Conservation (phyloP, 2,888 invertebrate genomes). For the Cheilosia variabilis region DNA sequence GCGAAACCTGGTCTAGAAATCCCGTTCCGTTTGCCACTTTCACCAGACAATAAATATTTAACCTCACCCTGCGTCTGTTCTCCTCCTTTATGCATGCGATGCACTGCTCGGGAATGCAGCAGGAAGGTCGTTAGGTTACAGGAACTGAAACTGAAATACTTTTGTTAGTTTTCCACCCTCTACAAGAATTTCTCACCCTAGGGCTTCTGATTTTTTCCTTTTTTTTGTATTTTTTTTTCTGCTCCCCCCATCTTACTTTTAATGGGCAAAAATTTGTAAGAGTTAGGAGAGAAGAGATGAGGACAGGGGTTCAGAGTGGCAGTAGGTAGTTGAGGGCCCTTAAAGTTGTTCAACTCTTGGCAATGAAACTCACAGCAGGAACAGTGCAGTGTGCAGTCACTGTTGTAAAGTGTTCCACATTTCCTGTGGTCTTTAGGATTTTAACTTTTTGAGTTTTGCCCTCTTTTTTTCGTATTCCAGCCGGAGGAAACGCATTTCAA, state of each 20-base stretch:
- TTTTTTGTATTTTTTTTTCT: not conserved
- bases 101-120: constrained; percentile 12
- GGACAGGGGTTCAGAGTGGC: constrained; percentile 29
- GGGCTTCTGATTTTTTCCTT: not conserved
- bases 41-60: constrained; percentile 32
- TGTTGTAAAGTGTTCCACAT: constrained; percentile 7
- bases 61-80: not conserved
- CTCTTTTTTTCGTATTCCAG: not conserved
- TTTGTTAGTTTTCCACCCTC: constrained; percentile 6
- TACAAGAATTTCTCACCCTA: constrained; percentile 8
- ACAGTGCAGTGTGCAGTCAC: not conserved
- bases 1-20: constrained; percentile 10
- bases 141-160: constrained; percentile 40
- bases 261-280: constrained; percentile 27
- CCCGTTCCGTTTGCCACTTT: constrained; percentile 15
- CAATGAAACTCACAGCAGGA: constrained; percentile 18
- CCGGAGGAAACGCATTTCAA: not conserved
- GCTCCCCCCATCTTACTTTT: constrained; percentile 13
- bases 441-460: constrained; percentile 8
- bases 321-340: not conserved
- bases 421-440: constrained; percentile 6
- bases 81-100: not conserved
- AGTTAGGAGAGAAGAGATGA: not conserved
- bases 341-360: constrained; percentile 10
- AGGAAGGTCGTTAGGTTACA: constrained; percentile 47